Percentiles rank a stretch among this genome's conserved stretches.
phyloP scores from a whole-genome alignment of 2,888 invertebrate genomes.

The Diogma glabrata region DNA sequence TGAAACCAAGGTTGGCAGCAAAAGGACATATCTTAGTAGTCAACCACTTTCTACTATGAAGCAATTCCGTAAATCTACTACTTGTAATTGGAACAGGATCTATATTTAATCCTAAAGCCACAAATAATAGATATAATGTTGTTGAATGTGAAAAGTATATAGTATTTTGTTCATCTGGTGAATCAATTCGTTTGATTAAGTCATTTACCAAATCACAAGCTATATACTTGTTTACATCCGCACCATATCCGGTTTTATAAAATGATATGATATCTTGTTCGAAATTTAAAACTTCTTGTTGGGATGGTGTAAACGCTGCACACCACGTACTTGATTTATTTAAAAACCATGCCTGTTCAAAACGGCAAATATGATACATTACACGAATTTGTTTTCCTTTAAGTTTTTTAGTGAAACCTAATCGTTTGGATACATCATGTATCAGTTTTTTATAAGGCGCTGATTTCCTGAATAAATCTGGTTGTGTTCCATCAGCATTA shows the following conservation, averaged over 20 bases:
- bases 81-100: conserved; percentile 46
- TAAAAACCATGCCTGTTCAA: conserved; percentile 58
- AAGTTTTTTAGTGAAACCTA: conserved; percentile 31
- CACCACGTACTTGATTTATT: conserved; percentile 56
- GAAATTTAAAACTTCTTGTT: conserved; percentile 56
- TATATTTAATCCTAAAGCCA: conserved; percentile 45
- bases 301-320: conserved; percentile 52
- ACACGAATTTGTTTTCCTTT: not conserved
- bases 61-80: conserved; percentile 41
- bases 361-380: conserved; percentile 60
- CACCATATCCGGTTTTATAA: conserved; percentile 58
- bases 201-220: conserved; percentile 57
- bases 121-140: conserved; percentile 42
- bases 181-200: conserved; percentile 51
- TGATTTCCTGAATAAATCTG: conserved; percentile 25
- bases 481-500: conserved; percentile 34
- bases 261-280: conserved; percentile 56
- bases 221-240: conserved; percentile 45
- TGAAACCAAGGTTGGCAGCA: conserved; percentile 53
- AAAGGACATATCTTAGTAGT: conserved; percentile 52
- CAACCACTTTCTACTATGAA: conserved; percentile 45
- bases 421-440: conserved; percentile 38
- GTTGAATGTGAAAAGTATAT: conserved; percentile 51
- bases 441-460: conserved; percentile 34
- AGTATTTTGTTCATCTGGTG: conserved; percentile 39